phyloP scores from a whole-genome alignment of 2,113 vertebrate species.

The Falco punctatus region DNA sequence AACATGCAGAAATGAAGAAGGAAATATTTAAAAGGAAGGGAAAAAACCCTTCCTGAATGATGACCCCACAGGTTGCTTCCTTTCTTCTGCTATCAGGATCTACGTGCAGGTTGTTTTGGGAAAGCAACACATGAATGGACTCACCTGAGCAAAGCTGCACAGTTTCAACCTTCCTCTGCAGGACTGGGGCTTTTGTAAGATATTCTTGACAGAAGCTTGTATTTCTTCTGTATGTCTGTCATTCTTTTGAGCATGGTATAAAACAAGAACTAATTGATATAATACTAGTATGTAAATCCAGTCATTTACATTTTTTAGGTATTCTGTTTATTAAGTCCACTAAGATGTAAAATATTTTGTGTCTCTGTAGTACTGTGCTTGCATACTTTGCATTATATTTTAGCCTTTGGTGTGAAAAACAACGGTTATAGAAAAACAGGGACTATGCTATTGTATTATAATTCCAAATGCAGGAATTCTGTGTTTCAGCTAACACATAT shows the following conservation, averaged over 20 bases:
- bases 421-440: not conserved
- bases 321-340: not conserved
- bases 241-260: not conserved
- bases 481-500: conserved; percentile 11
- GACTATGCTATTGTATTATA: not conserved
- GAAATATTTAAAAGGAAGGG: not conserved
- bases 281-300: not conserved
- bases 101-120: not conserved
- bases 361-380: not conserved
- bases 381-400: not conserved
- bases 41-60: not conserved
- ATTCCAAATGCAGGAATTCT: not conserved
- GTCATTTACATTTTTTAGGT: conserved; percentile 1
- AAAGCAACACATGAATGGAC: not conserved
- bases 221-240: not conserved
- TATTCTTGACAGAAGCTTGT: not conserved
- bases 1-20: not conserved
- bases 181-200: not conserved
- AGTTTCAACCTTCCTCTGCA: not conserved
- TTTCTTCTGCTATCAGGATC: not conserved
- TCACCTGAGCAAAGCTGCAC: not conserved
- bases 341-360: not conserved
- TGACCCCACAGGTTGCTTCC: not conserved
- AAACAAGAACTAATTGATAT: not conserved
- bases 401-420: conserved; percentile 2